These are phyloP conservation scores for Eumeta japonica DNA, from an alignment of 1,140 invertebrate genomes.

Conservation along the genomic window DNA sequence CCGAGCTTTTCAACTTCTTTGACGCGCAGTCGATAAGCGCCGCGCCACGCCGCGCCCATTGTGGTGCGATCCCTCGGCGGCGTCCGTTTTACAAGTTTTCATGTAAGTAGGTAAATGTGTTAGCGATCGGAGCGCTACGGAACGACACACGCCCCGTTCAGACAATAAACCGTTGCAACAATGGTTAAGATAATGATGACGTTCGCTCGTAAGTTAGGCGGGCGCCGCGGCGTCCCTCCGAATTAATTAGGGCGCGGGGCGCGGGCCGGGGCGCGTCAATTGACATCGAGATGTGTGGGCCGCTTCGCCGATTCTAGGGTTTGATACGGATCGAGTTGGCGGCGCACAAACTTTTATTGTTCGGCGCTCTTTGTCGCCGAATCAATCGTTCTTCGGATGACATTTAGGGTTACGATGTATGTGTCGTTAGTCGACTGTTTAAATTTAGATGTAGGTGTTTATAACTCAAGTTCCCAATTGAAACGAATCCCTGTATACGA, in stretches of 20 bases:
- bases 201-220: conserved; percentile 15
- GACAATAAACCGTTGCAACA: conserved; percentile 23
- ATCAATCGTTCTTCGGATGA: too few species aligned
- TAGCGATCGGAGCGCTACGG: conserved; percentile 50
- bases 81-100: conserved; percentile 52
- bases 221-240: neutral
- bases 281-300: neutral
- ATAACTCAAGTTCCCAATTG: too few species aligned
- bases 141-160: conserved; percentile 33
- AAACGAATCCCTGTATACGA: too few species aligned
- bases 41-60: conserved; percentile 19
- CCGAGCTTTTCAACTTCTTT: conserved; percentile 53
- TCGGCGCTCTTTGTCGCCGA: too few species aligned
- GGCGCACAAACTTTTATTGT: too few species aligned
- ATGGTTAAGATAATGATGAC: conserved; percentile 42
- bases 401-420: too few species aligned
- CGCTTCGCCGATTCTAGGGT: too few species aligned
- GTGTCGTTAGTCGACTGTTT: too few species aligned
- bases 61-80: conserved; percentile 34
- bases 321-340: too few species aligned
- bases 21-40: conserved; percentile 42
- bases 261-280: neutral
- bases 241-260: conserved; percentile 1
- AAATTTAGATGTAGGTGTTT: too few species aligned
- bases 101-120: conserved; percentile 52